Evolutionary conservation across 2,113 vertebrate genomes (phyloP), one percentile per base, ranked within the genome.

Genomic region (Pardalotus punctatus): DNA sequence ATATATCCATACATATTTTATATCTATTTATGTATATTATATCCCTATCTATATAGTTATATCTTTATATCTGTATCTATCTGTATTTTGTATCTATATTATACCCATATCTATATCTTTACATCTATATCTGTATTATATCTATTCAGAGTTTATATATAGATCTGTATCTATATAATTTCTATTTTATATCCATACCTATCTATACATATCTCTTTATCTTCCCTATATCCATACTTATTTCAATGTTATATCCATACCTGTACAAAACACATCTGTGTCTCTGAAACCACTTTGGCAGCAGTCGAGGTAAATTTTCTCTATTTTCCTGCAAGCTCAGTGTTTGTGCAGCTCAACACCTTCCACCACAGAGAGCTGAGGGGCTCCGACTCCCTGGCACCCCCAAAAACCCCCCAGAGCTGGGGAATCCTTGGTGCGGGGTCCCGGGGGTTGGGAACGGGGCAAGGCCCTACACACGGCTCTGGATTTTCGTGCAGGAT

Each of bases 401-500:
- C 38, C 38, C 38, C 38, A 42, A 42, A 42, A 42, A 42, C 42
- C 42, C 42, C 42, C 11, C 42, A 40, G 12, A 42, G 42, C 42
- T 42, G 40, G 40, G 40, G 40, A 40, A 40, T 10, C 40, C 47
- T 1, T 20, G 33, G 38, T 24, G 54, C 24, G 62, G 10, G 28
- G 16, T 9, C 3, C 60, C 16, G 38, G 10, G 33, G 12, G 21
- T 0, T 27, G 22, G 45, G 54, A 45, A 13, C 18, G 9, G 35
- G 48, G 9, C 1, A 12, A 2, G 0, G 40, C 36, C 25, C 35
- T 23, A 0, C 7, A 14, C 36, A 12, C 20, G 57, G 12, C 21
- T 80, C 42, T 5, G 8, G 42, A 25, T 22, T 57, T 57, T 22
- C 23, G 67, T 36, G 38, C 67, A 72, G 50, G 42, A 57, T 5